These are phyloP conservation scores for Eurystomus gularis DNA, from an alignment of 2,113 vertebrate species.

Conservation along the genomic window DNA sequence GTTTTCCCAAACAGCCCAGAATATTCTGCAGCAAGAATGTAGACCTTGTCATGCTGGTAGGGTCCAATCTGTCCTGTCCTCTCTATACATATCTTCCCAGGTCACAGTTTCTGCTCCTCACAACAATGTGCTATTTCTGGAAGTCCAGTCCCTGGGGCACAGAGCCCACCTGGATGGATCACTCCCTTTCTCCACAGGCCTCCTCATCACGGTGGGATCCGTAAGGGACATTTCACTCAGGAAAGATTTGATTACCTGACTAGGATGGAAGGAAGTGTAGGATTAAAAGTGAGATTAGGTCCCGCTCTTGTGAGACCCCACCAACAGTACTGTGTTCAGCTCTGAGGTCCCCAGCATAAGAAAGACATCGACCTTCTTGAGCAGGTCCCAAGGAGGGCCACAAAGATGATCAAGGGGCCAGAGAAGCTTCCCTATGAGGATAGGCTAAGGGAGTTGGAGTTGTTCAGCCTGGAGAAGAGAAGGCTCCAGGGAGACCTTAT, in stretches of 20 bases:
- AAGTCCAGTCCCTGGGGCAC: neutral
- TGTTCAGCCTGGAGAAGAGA: neutral
- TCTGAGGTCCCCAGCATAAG: neutral
- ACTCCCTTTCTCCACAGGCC: neutral
- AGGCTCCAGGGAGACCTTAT: neutral
- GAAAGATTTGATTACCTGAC: neutral
- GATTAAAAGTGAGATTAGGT: neutral
- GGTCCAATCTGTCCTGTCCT: neutral
- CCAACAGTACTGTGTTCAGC: neutral
- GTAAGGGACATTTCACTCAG: neutral
- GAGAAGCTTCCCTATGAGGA: neutral
- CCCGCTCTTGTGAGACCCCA: neutral
- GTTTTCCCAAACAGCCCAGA: neutral
- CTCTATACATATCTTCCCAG: neutral
- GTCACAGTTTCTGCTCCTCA: neutral
- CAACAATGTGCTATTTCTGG: neutral
- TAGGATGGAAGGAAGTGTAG: neutral
- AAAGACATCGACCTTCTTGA: neutral
- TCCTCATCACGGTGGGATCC: neutral
- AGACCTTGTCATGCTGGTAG: neutral
- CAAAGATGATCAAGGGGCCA: neutral
- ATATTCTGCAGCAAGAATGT: neutral
- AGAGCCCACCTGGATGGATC: neutral
- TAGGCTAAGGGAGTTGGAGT: neutral
- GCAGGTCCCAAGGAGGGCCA: neutral